Percentiles rank a stretch among this genome's conserved stretches.
These are phyloP conservation scores for Percopsis transmontana DNA, from an alignment of 2,113 vertebrate species.

Conservation along the genomic window DNA sequence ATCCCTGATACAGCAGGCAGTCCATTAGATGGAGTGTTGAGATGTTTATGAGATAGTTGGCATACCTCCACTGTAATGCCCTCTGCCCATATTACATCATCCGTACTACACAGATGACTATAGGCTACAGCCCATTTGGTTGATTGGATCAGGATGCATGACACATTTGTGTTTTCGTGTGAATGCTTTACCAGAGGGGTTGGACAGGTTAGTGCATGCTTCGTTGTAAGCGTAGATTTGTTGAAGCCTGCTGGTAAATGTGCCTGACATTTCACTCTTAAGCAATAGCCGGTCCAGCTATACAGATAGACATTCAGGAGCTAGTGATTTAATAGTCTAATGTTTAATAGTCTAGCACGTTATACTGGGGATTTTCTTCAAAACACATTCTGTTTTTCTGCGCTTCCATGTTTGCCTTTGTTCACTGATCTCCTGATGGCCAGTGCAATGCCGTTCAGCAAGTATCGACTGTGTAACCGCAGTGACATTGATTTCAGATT, in stretches of 20 bases:
- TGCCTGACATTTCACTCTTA: no score
- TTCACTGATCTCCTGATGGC: background rate
- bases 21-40: constrained; percentile 42
- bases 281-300: background rate
- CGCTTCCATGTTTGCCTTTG: background rate
- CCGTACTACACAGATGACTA: constrained; percentile 43
- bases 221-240: no score
- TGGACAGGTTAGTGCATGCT: background rate
- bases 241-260: no score
- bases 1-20: constrained; percentile 19
- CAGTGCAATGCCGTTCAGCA: background rate
- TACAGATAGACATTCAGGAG: background rate
- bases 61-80: constrained; percentile 39
- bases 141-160: constrained; percentile 49
- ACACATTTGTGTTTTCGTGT: constrained; percentile 11
- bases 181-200: background rate
- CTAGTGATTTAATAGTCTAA: background rate
- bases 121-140: constrained; percentile 36
- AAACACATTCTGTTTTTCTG: background rate
- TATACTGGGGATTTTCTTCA: background rate
- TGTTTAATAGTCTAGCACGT: background rate
- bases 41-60: constrained; percentile 48
- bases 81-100: constrained; percentile 62
- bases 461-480: background rate
- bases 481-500: background rate